A percentile compares a stretch with the other conserved stretches of the same genome.
Conservation (phyloP, 2,113 vertebrate genomes). For the Mus spicilegus region DNA sequence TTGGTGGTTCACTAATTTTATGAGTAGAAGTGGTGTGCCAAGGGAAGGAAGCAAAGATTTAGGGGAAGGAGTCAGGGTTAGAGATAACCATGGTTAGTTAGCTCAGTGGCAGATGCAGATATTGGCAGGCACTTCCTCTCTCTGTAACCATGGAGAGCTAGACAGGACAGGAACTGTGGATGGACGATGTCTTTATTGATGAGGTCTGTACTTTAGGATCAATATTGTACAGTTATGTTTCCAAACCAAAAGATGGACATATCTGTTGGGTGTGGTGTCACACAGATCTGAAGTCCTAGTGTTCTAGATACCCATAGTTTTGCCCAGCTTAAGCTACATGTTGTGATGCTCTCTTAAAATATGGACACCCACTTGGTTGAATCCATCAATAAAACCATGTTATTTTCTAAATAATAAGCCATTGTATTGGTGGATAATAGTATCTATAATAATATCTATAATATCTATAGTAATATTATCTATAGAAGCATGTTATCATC, state of each 20-base stretch:
- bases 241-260: neutral
- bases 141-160: neutral
- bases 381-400: neutral
- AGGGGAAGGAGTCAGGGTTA: neutral
- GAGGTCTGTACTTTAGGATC: neutral
- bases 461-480: neutral
- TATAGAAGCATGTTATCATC: neutral
- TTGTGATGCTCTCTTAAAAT: neutral
- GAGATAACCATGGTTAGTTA: neutral
- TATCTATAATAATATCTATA: neutral
- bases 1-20: neutral
- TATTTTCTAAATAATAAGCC: neutral
- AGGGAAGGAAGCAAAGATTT: neutral
- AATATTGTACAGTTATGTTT: neutral
- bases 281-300: neutral
- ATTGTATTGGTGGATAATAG: neutral
- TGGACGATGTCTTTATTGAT: neutral
- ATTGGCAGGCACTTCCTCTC: neutral
- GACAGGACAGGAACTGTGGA: neutral
- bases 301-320: neutral
- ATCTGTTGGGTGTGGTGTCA: neutral
- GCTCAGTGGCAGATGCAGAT: neutral
- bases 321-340: neutral
- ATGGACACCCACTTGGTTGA: neutral
- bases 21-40: neutral